Evolutionary conservation across 2,113 vertebrate genomes (phyloP), one percentile per base, ranked within the genome.

Genomic region (Puntigrus tetrazona): DNA sequence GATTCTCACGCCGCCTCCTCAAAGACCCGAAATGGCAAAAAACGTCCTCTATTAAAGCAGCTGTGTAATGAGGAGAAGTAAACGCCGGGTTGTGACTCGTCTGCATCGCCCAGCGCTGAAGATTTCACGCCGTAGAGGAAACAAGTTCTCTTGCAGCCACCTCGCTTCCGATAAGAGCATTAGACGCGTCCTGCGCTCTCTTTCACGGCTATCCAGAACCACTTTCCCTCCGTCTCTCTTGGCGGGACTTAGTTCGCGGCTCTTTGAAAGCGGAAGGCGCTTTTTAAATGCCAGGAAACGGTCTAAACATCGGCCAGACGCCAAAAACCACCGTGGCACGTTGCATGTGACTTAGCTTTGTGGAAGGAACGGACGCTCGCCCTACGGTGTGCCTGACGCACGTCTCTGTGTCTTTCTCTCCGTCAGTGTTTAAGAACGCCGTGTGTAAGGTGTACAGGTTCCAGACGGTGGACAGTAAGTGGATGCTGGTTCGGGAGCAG

Each of bases 361-460:
- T 67, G 31, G 18, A 67, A 36, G 65, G 31, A 67, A 36, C 18
- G n/a, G n/a, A n/a, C n/a, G n/a, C n/a, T n/a, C n/a, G n/a, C n/a
- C n/a, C n/a, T n/a, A n/a, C n/a, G n/a, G n/a, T n/a, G n/a, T n/a
- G n/a, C n/a, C n/a, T n/a, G n/a, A n/a, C n/a, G n/a, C n/a, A n/a
- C n/a, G n/a, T 74, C 50, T 14, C 70, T 20, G 34, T 73, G 31
- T 38, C 78, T 31, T 18, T 29, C 18, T 29, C 25, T 75, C 77
- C 84, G 72, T 9, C 93, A 99, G 98, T 99, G 89, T 94, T 99
- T 91, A 98, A 95, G 94, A 99, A 98, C 45, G 96, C 97, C 0
- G 92, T 99, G 83, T 97, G 94, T 92, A 99, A 98, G 90, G 93
- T 99, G 70, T 99, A 98, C 84, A 94, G 96, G 91, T 99, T 99